Evolutionary conservation across 2,888 invertebrate species (phyloP).

Genomic region (Drosophila villosipedis): DNA sequence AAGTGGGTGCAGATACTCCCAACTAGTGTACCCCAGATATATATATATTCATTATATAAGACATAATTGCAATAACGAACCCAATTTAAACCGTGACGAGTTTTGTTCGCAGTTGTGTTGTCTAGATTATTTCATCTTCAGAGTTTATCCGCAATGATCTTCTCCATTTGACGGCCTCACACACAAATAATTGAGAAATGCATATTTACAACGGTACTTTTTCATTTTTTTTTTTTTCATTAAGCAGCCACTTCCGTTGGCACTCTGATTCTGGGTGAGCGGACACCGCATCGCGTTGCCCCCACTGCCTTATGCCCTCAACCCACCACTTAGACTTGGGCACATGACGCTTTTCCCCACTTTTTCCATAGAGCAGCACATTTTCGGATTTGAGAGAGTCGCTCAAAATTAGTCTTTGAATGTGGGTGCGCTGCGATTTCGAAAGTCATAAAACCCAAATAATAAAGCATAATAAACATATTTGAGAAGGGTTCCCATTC

Average conservation of each 20-base stretch:
- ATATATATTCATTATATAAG: background rate
- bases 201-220: slow-evolving; percentile 55
- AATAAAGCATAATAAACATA: slow-evolving; percentile 51
- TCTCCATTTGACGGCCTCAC: slow-evolving; percentile 49
- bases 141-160: slow-evolving; percentile 27
- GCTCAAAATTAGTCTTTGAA: slow-evolving; percentile 40
- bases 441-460: slow-evolving; percentile 59
- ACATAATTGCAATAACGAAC: slow-evolving; percentile 2
- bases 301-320: background rate
- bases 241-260: slow-evolving; percentile 77
- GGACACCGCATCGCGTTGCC: slow-evolving; percentile 24
- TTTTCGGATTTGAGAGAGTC: slow-evolving; percentile 16
- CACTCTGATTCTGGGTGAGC: slow-evolving; percentile 51
- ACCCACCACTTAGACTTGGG: background rate
- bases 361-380: slow-evolving; percentile 21
- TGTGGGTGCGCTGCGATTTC: slow-evolving; percentile 58
- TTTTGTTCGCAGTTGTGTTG: background rate
- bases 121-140: slow-evolving; percentile 33
- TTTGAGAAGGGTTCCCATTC: slow-evolving; percentile 69
- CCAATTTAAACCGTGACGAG: background rate
- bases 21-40: background rate
- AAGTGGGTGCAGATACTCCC: background rate
- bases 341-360: slow-evolving; percentile 33
- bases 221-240: slow-evolving; percentile 28
- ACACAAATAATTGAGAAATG: slow-evolving; percentile 70